phyloP scores from a whole-genome alignment of 2,113 vertebrate species.

The Pristiophorus japonicus region DNA sequence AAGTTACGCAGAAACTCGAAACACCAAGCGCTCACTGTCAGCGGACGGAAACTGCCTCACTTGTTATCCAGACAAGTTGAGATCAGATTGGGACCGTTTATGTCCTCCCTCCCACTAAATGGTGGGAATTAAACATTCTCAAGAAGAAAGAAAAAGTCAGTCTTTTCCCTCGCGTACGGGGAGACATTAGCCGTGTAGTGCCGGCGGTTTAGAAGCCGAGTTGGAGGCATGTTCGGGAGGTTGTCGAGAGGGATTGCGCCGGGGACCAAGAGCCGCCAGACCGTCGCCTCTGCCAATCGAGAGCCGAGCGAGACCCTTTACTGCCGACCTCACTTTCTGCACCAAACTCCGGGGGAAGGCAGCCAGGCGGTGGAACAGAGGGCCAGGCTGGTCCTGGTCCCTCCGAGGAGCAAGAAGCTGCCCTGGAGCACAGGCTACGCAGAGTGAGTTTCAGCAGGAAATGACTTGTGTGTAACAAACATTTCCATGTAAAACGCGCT shows the following conservation, averaged over 20 bases:
- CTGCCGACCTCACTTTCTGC: conserved; percentile 55
- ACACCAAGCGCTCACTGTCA: no score
- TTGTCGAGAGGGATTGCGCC: neutral
- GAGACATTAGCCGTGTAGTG: neutral
- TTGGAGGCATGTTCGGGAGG: neutral
- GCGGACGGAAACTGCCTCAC: neutral
- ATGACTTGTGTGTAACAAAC: neutral
- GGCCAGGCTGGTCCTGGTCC: conserved; percentile 46
- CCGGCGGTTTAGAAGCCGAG: neutral
- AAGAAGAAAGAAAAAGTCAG: neutral
- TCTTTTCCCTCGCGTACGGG: neutral
- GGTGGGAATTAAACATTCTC: neutral
- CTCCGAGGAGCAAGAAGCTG: conserved; percentile 48
- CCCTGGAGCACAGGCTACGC: conserved; percentile 61
- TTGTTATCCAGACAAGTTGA: neutral
- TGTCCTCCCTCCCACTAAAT: no score
- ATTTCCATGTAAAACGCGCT: no score
- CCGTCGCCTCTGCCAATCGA: no score
- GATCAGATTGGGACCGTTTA: neutral
- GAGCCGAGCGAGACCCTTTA: conserved; percentile 28
- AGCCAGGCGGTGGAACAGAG: conserved; percentile 33
- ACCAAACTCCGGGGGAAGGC: conserved; percentile 41
- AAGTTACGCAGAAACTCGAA: neutral
- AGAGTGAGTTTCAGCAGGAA: conserved; percentile 54
- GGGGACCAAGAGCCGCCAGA: no score